phyloP scores from a whole-genome alignment of 2,888 invertebrate species.

The Onchidella celtica region DNA sequence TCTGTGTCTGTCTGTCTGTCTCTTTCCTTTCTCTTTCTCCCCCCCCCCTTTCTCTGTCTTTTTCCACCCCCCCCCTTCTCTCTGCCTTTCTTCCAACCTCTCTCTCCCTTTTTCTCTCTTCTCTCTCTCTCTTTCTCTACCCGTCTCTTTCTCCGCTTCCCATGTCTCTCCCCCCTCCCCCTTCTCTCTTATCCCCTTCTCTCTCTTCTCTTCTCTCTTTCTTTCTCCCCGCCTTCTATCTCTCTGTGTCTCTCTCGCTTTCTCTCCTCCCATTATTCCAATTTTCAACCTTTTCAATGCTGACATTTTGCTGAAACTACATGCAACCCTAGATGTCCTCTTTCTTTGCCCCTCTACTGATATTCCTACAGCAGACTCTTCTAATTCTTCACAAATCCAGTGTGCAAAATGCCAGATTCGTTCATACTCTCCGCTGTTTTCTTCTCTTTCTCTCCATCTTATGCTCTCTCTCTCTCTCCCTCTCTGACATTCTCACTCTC shows the following conservation, averaged over 20 bases:
- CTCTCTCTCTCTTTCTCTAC: neutral
- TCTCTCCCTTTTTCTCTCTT: slow-evolving; percentile 3
- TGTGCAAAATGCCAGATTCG: too few relatives aligned
- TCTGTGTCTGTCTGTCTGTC: neutral
- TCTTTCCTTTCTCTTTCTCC: neutral
- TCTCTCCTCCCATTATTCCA: too few relatives aligned
- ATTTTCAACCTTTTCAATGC: too few relatives aligned
- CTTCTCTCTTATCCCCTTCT: slow-evolving; percentile 23
- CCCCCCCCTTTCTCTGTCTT: neutral
- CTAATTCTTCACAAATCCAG: too few relatives aligned
- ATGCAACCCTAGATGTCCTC: too few relatives aligned
- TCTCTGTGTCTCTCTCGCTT: slow-evolving; percentile 16
- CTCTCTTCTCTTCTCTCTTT: slow-evolving; percentile 4
- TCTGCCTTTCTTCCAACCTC: neutral
- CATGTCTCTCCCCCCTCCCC: slow-evolving; percentile 15
- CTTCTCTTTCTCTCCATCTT: too few relatives aligned
- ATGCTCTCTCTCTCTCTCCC: too few relatives aligned
- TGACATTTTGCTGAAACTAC: too few relatives aligned
- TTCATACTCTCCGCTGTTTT: too few relatives aligned
- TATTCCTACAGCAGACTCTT: too few relatives aligned
- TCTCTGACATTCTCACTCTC: too few relatives aligned
- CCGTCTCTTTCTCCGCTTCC: neutral
- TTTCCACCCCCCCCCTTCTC: neutral
- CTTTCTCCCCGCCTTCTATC: neutral
- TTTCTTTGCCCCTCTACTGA: too few relatives aligned